Conservation (phyloP, 1,140 invertebrate genomes). For the Zophobas atratus region DNA sequence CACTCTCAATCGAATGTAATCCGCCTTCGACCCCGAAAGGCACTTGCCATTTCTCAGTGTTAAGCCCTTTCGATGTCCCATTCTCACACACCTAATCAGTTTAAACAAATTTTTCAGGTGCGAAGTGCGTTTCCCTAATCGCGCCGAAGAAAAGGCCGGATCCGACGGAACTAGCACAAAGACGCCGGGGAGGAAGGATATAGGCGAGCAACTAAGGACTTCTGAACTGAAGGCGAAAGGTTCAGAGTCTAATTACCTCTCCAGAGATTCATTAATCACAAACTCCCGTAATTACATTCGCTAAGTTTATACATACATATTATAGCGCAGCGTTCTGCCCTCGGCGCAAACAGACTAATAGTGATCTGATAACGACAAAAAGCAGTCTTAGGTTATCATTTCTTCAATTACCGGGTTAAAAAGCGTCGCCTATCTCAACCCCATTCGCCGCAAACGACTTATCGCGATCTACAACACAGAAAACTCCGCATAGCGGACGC, state of each 20-base stretch:
- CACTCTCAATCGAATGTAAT: conserved; percentile 62
- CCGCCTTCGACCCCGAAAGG: conserved; percentile 58
- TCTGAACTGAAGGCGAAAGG: conserved; percentile 62
- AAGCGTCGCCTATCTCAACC: conserved; percentile 38
- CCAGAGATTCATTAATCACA: conserved; percentile 68
- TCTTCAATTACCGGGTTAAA: conserved; percentile 54
- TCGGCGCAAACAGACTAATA: conserved; percentile 59
- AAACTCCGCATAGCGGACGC: conserved; percentile 14
- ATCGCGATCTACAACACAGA: conserved; percentile 23
- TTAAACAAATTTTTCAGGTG: conserved; percentile 39
- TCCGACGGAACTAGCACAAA: conserved; percentile 32
- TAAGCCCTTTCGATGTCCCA: conserved; percentile 45
- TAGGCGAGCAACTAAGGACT: conserved; percentile 45
- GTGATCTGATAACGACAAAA: conserved; percentile 59
- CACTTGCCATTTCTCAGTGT: conserved; percentile 62
- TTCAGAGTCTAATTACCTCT: conserved; percentile 67
- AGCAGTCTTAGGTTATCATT: conserved; percentile 52
- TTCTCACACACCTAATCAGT: conserved; percentile 40
- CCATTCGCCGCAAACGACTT: conserved; percentile 24
- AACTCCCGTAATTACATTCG: conserved; percentile 67
- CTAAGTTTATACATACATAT: conserved; percentile 66
- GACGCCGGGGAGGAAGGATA: conserved; percentile 42
- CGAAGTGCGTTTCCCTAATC: conserved; percentile 8
- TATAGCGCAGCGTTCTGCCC: conserved; percentile 53
- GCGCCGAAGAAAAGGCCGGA: conserved; percentile 28